Evolutionary conservation across 2,797 vertebrate genomes (phyloP).

Genomic region (Vireo griseus): DNA sequence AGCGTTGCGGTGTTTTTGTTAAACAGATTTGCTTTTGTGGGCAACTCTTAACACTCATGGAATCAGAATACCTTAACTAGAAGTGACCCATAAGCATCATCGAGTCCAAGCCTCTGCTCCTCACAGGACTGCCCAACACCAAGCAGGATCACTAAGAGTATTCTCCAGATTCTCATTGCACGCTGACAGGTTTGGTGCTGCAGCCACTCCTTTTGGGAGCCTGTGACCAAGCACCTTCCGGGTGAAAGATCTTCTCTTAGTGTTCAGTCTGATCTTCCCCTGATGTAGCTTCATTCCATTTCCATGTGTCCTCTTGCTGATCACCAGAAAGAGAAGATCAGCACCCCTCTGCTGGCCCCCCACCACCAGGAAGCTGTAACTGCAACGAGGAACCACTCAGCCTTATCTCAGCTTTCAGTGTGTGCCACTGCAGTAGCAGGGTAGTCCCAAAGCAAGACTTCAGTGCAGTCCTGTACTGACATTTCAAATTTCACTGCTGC

Average conservation of each 20-base stretch:
- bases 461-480: background rate
- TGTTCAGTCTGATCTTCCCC: no score
- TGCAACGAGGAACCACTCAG: background rate
- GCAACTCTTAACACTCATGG: background rate
- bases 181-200: background rate
- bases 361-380: background rate
- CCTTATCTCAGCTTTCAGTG: background rate
- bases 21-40: background rate
- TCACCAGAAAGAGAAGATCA: background rate
- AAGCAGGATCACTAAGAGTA: background rate
- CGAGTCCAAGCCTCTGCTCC: rapidly evolving
- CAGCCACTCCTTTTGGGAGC: background rate
- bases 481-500: background rate
- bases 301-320: rapidly evolving
- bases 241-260: background rate
- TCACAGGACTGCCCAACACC: rapidly evolving
- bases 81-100: background rate
- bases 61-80: background rate
- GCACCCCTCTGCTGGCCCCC: rapidly evolving
- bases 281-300: background rate
- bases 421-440: background rate
- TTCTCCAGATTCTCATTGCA: background rate
- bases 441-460: background rate
- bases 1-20: background rate
- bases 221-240: background rate